Evolutionary conservation across 1,140 invertebrate genomes (phyloP), one percentile per base, ranked within the genome.

Genomic region (Sesamia nonagrioides): DNA sequence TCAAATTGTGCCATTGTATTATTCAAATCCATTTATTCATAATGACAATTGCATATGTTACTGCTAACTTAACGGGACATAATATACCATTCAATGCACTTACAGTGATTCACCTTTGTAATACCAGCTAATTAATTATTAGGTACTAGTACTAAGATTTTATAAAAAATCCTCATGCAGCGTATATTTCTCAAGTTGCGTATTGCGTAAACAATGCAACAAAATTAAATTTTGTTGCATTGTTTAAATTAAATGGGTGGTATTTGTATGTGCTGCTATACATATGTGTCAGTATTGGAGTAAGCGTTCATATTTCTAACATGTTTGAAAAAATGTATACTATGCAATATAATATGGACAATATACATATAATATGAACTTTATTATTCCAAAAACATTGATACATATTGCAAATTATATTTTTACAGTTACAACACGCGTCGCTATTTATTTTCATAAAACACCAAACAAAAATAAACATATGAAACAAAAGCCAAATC

Each of bases 21-120:
- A 72, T 45, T 74, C 54, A 74, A 60, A 74, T 63, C 35, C 35
- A 37, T 42, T 42, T 42, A 61, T 42, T 74, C 71, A 50, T 48
- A 61, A 75, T 27, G 58, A 75, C 37, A 61, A 75, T 75, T 75
- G 58, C 73, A 75, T 75, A 63, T 17, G 50, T 74, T 74, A 74
- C 35, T 42, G 37, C 61, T 42, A 40, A 50, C 40, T 50, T 75
- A 63, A 75, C 73, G 73, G 73, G 58, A 63, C 21, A 63, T 56
- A 9, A 63, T 58, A 50, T 45, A 63, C 58, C 56, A 50, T 35
- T 75, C 42, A 63, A 75, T 75, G 73, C 58, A 50, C 42, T 50
- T 50, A n/a, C 54, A 75, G 63, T 50, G 72, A 75, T 48, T 75
- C 56, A 61, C 42, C 42, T 45, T 11, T 75, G 58, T 63, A 37